phyloP scores from a whole-genome alignment of 37 sponge, comb jelly and placozoan species.

The Eunapius fragilis region DNA sequence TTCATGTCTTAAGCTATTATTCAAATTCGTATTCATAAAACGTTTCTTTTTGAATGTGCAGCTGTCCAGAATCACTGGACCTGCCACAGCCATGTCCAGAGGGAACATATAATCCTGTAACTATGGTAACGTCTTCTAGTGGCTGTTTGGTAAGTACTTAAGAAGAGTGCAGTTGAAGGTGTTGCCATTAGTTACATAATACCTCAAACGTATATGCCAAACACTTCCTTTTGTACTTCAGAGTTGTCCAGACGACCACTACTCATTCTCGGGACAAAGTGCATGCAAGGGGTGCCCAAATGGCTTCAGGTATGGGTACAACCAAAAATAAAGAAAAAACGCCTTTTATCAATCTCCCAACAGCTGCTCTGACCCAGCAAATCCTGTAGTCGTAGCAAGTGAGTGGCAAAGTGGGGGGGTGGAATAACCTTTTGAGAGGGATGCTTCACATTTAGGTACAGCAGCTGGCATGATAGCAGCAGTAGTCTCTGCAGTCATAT shows the following conservation, averaged over 20 bases:
- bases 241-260: background rate
- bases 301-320: background rate
- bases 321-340: background rate
- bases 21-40: too few relatives aligned
- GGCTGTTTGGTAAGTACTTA: slow-evolving; percentile 22
- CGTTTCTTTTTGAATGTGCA: background rate
- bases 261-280: background rate
- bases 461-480: background rate
- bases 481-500: background rate
- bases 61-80: slow-evolving; percentile 52
- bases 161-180: too few relatives aligned
- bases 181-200: too few relatives aligned
- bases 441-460: background rate
- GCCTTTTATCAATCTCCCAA: background rate
- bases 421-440: background rate
- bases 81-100: slow-evolving; percentile 45
- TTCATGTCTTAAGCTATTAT: too few relatives aligned
- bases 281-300: background rate
- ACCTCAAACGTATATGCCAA: too few relatives aligned
- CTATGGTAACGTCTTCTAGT: background rate
- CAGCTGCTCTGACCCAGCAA: background rate
- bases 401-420: background rate
- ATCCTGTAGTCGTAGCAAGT: background rate
- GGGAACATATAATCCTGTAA: slow-evolving; percentile 34
- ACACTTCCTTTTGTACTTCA: background rate